Conservation (phyloP, 2,113 vertebrate genomes). For the Sitta europaea region DNA sequence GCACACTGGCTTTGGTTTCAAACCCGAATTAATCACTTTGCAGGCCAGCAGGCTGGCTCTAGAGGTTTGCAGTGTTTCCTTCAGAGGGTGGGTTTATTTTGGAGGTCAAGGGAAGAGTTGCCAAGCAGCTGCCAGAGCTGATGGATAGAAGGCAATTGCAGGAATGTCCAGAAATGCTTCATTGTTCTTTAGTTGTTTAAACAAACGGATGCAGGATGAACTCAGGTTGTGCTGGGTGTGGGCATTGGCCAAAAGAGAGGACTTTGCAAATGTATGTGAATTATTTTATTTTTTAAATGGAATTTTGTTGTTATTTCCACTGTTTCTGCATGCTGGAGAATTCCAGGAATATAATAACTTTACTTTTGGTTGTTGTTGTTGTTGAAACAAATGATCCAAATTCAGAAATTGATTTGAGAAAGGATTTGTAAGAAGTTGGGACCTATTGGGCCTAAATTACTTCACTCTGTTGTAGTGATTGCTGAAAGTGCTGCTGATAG, state of each 20-base stretch:
- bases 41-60: not conserved
- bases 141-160: not conserved
- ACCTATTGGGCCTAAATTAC: not conserved
- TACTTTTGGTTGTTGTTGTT: not conserved
- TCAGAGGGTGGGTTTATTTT: not conserved
- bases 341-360: not conserved
- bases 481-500: not conserved
- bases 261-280: not conserved
- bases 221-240: not conserved
- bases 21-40: not conserved
- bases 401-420: not conserved
- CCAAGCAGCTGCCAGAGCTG: conserved; percentile 38
- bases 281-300: not conserved
- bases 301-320: not conserved
- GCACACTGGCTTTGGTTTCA: not conserved
- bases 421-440: not conserved
- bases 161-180: conserved; percentile 5
- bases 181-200: conserved; percentile 18
- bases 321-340: not conserved
- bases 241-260: not conserved
- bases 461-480: not conserved
- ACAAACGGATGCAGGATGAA: not conserved
- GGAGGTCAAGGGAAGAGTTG: not conserved
- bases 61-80: not conserved
- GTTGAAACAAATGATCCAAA: fast-evolving